phyloP scores from a whole-genome alignment of 2,113 vertebrate genomes.

The Malurus elegans region DNA sequence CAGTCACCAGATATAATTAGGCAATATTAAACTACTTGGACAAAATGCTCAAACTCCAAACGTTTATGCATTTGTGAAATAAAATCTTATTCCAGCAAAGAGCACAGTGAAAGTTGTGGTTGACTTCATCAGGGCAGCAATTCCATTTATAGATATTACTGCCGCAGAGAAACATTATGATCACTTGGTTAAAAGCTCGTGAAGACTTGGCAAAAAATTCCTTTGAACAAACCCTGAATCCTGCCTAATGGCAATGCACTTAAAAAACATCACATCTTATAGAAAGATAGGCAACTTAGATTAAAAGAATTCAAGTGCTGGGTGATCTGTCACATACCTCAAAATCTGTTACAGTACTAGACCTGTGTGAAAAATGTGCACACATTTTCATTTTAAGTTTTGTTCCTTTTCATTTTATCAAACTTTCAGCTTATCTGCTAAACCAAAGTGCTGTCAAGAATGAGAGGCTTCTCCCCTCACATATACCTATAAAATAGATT shows the following conservation, averaged over 20 bases:
- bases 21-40: not conserved
- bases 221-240: not conserved
- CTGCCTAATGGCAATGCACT: not conserved
- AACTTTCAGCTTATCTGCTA: not conserved
- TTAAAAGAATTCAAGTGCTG: not conserved
- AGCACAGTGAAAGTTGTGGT: not conserved
- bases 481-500: not conserved
- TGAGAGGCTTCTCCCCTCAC: not conserved
- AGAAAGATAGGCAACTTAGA: not conserved
- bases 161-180: not conserved
- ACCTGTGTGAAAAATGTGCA: not conserved
- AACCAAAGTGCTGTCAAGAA: not conserved
- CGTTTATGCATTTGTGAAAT: not conserved
- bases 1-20: not conserved
- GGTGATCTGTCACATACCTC: not conserved
- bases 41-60: not conserved
- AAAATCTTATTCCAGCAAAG: not conserved
- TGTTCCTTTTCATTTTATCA: not conserved
- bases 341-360: not conserved
- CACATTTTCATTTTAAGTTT: not conserved
- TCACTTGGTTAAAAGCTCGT: not conserved
- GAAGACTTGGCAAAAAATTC: not conserved
- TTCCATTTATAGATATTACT: not conserved
- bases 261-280: not conserved
- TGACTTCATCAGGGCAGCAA: not conserved